A percentile compares a stretch with the other conserved stretches of the same genome.
phyloP scores from a whole-genome alignment of 1,140 invertebrate genomes.

The Lethrus apterus region DNA sequence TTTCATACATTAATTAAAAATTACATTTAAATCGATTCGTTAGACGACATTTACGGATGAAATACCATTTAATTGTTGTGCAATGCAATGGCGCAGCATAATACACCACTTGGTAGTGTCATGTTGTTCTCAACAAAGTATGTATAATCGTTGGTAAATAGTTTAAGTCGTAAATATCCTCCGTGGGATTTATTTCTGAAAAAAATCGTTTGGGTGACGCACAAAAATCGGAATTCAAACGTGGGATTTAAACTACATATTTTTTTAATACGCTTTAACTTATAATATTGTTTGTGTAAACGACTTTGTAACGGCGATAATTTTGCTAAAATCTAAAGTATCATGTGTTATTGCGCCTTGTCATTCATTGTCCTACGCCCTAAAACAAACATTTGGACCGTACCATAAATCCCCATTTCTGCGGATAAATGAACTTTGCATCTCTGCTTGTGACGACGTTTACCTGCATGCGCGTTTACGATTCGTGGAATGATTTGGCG shows the following conservation, averaged over 20 bases:
- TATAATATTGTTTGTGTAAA: no score
- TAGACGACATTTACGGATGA: neutral
- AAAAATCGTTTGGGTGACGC: neutral
- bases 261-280: neutral
- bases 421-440: constrained; percentile 1
- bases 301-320: no score
- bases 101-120: no score
- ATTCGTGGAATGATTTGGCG: no score
- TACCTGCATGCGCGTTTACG: no score
- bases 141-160: constrained; percentile 3
- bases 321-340: no score
- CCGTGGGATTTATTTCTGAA: neutral
- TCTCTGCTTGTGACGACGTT: constrained; percentile 4
- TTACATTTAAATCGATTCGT: neutral
- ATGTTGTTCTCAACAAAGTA: neutral
- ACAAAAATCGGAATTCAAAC: neutral
- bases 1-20: neutral
- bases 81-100: constrained; percentile 15
- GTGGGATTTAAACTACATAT: neutral
- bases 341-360: no score
- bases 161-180: no score
- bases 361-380: no score
- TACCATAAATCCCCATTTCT: neutral
- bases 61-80: constrained; percentile 9
- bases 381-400: neutral